These are phyloP conservation scores for Metridium senile DNA, from an alignment of 92 coral and sea anemone genomes.

Conservation along the genomic window DNA sequence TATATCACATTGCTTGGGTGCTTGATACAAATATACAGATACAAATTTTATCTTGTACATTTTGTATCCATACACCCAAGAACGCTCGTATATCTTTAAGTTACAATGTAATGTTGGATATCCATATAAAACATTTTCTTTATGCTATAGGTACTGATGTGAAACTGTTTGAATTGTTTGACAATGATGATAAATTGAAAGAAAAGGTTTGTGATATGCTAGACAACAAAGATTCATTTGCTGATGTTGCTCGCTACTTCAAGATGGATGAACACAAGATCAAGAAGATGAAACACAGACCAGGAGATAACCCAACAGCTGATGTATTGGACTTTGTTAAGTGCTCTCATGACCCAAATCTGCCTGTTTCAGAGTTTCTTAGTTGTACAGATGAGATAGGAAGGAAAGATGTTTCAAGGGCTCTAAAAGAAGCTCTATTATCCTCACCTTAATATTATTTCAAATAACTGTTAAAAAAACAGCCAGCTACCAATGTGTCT, in stretches of 20 bases:
- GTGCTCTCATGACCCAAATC: neutral
- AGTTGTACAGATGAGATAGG: neutral
- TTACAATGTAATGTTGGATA: too few relatives aligned
- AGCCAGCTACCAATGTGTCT: too few relatives aligned
- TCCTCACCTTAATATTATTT: too few relatives aligned
- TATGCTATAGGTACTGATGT: neutral
- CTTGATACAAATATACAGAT: too few relatives aligned
- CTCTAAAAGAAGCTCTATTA: neutral
- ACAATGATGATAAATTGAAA: neutral
- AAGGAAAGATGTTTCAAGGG: slow-evolving; percentile 10
- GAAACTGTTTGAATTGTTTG: neutral
- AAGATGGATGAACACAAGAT: slow-evolving; percentile 6
- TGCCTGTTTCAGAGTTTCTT: slow-evolving; percentile 1
- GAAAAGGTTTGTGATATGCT: slow-evolving; percentile 3
- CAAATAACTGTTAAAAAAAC: too few relatives aligned
- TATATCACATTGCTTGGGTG: too few relatives aligned
- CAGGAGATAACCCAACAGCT: slow-evolving; percentile 4
- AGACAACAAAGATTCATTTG: slow-evolving; percentile 6
- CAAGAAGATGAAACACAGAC: neutral
- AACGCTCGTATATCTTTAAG: neutral
- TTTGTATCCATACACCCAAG: too few relatives aligned
- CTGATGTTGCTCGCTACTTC: slow-evolving; percentile 1
- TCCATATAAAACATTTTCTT: neutral
- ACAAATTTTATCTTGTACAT: too few relatives aligned
- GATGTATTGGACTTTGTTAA: slow-evolving; percentile 3